Base-by-base conservation (phyloP, 2,113 vertebrate species). In the Nyctereutes procyonoides region DNA sequence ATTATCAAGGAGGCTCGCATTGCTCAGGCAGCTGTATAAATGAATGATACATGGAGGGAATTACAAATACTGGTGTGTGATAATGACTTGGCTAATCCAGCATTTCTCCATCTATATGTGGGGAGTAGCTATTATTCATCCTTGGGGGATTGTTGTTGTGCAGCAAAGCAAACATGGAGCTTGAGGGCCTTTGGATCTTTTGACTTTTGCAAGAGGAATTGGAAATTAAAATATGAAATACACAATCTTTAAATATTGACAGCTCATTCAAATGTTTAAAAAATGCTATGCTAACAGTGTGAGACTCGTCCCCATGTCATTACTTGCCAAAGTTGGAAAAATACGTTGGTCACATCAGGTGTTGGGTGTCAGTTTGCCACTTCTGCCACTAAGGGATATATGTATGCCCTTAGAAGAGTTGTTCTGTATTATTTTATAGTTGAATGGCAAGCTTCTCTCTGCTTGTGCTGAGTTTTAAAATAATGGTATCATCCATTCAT, bases 211-310 rank as follows among this genome's bases (percentile, higher is more conserved):
- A 43, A 77, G 96, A 94, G 56, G 30, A 94, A 13, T 15, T 82
- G 3, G 55, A 88, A 89, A 80, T 88, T 30, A 58, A 95, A 69
- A 69, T 17, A 0, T 69, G 16, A 88, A 80, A n/a, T 79, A n/a
- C 80, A 7, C 51, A 55, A 56, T 48, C 90, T 85, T 96, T 79
- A 93, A 92, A 77, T 86, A 93, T 24, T 89, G 56, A 82, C 10
- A 53, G 22, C 5, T 19, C 89, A 60, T 67, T 93, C 9, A 62
- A 90, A 80, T 67, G 67, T 87, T 84, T 74, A 71, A 69, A 95
- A 79, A 87, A 22, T 43, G 7, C 30, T 65, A 5, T 35, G 20
- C 8, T 38, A 51, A 93, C 14, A 17, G n/a, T 88, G 24, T 16
- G 20, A 91, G 48, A 65, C 15, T 90, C 9, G 3, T 73, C 3